A percentile compares a stretch with the other conserved stretches of the same genome.
phyloP scores from a whole-genome alignment of 2,113 vertebrate species.

The Oostethus manadensis region DNA sequence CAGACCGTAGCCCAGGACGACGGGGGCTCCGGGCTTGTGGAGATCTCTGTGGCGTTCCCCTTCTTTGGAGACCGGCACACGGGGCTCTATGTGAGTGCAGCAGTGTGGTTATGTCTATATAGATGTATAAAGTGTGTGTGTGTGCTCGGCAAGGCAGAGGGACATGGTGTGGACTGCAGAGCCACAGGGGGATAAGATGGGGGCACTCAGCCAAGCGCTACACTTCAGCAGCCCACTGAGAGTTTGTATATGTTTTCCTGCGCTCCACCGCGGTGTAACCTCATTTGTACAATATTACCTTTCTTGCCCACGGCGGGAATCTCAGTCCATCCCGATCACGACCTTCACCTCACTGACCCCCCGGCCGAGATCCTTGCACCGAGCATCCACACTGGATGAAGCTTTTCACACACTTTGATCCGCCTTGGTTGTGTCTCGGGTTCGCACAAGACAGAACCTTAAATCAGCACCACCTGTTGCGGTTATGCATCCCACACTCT shows the following conservation, averaged over 20 bases:
- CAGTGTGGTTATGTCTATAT: constrained; percentile 12
- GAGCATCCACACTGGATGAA: constrained; percentile 40
- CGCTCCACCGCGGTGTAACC: constrained; percentile 29
- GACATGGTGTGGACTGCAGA: constrained; percentile 54
- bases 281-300: constrained; percentile 43
- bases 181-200: constrained; percentile 43
- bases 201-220: constrained; percentile 38
- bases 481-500: constrained; percentile 50
- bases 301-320: constrained; percentile 19
- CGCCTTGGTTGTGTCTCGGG: constrained; percentile 60
- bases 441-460: constrained; percentile 59
- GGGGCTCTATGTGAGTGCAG: constrained; percentile 91
- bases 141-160: constrained; percentile 43
- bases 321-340: no score
- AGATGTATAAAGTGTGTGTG: constrained; percentile 20
- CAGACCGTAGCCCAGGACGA: constrained; percentile 87
- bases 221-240: constrained; percentile 37
- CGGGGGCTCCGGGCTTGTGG: constrained; percentile 88
- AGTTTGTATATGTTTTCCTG: constrained; percentile 47
- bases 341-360: no score
- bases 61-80: constrained; percentile 91
- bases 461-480: constrained; percentile 75
- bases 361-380: no score
- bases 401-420: constrained; percentile 65
- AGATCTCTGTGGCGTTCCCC: constrained; percentile 85